A percentile compares a stretch with the other conserved stretches of the same genome.
Conservation (phyloP, 2,888 invertebrate genomes). For the Chironomus riparius region DNA sequence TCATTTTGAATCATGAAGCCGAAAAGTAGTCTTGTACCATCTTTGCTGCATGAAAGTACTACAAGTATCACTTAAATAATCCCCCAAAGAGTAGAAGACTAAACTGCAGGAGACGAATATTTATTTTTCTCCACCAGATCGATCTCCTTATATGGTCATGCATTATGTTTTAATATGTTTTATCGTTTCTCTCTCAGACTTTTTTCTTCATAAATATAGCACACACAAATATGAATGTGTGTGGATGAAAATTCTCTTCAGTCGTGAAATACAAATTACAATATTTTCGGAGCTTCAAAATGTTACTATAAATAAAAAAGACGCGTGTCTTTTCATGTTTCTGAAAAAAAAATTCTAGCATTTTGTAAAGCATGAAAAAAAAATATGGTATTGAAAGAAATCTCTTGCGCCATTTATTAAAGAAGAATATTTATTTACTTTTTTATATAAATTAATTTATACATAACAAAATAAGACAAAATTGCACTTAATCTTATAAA, state of each 20-base stretch:
- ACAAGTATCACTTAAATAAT: neutral
- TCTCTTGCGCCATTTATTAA: slow-evolving; percentile 21
- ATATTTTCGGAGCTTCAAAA: neutral
- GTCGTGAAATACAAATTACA: too few relatives aligned
- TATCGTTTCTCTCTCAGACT: neutral
- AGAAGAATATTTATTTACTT: neutral
- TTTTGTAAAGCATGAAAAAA: neutral
- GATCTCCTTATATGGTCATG: slow-evolving; percentile 26
- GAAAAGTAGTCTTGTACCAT: too few relatives aligned
- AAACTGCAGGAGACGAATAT: neutral
- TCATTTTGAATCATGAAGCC: too few relatives aligned
- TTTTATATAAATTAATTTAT: slow-evolving; percentile 16
- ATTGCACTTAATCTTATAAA: slow-evolving; percentile 19
- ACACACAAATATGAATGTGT: slow-evolving; percentile 18
- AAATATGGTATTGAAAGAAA: neutral
- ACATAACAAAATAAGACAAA: slow-evolving; percentile 25
- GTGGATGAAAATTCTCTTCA: neutral
- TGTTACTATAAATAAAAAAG: slow-evolving; percentile 12
- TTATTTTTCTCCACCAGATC: neutral
- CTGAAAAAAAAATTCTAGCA: neutral
- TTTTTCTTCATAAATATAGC: neutral
- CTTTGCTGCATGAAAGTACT: too few relatives aligned
- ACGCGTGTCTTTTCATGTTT: neutral
- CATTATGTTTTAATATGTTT: slow-evolving; percentile 1
- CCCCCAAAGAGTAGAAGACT: neutral